These are phyloP conservation scores for Pterocles gutturalis DNA, from an alignment of 2,113 vertebrate species.

Conservation along the genomic window DNA sequence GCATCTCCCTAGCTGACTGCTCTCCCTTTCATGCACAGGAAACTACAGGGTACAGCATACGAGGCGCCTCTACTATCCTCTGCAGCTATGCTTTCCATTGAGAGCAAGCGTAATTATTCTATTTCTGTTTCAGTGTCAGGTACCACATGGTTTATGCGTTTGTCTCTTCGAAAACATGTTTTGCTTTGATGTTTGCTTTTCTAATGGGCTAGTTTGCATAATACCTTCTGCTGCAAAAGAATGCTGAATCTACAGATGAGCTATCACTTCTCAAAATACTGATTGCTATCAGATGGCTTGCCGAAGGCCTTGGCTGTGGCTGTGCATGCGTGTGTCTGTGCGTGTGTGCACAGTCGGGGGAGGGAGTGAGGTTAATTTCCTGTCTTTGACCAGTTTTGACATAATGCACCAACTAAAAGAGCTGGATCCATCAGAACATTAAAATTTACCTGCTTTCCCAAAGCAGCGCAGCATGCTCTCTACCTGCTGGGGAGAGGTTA, in stretches of 20 bases:
- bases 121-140: constrained; percentile 53
- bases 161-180: constrained; percentile 62
- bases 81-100: constrained; percentile 57
- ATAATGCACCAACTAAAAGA: background rate
- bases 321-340: constrained; percentile 58
- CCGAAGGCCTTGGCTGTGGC: constrained; percentile 63
- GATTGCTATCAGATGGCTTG: constrained; percentile 74
- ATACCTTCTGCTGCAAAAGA: constrained; percentile 65
- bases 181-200: constrained; percentile 68
- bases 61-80: constrained; percentile 6
- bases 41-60: background rate
- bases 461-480: background rate
- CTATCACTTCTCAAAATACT: constrained; percentile 71
- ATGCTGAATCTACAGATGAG: constrained; percentile 73
- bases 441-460: background rate
- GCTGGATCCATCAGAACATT: background rate
- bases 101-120: constrained; percentile 39
- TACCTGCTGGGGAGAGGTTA: background rate
- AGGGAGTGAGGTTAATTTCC: constrained; percentile 50
- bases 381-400: constrained; percentile 56
- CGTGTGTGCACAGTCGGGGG: constrained; percentile 1
- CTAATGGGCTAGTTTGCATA: constrained; percentile 67
- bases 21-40: background rate
- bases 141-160: constrained; percentile 56
- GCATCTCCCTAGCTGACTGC: background rate